These are phyloP conservation scores for Lampris megalopsis DNA, from an alignment of 2,113 vertebrate species.

Conservation along the genomic window DNA sequence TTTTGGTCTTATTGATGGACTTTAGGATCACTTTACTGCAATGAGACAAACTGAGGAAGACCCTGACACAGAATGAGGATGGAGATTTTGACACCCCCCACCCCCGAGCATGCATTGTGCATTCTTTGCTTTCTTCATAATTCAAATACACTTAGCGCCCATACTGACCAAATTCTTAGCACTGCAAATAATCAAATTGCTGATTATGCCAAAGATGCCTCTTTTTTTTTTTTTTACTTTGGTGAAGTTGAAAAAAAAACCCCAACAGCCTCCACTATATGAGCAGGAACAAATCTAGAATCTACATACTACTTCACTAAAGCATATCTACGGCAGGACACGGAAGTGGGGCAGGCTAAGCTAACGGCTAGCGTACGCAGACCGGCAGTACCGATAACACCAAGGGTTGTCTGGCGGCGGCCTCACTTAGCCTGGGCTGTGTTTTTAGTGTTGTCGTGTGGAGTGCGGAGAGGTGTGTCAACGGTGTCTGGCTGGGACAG, in stretches of 20 bases:
- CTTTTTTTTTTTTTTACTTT: conserved; percentile 44
- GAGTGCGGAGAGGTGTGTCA: too few species aligned
- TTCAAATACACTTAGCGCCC: conserved; percentile 57
- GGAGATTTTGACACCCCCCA: conserved; percentile 83
- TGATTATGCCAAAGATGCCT: conserved; percentile 55
- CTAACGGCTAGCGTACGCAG: too few species aligned
- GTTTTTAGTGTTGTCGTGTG: too few species aligned
- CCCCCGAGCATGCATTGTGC: conserved; percentile 85
- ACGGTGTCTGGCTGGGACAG: too few species aligned
- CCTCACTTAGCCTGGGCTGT: too few species aligned
- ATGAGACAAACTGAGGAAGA: conserved; percentile 94
- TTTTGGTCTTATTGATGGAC: conserved; percentile 93
- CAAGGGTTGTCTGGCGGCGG: too few species aligned
- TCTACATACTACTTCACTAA: too few species aligned
- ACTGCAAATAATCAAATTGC: conserved; percentile 53
- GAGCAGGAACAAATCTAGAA: conserved; percentile 75
- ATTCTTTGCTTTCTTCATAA: conserved; percentile 27
- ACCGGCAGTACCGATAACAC: too few species aligned
- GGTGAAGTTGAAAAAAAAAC: conserved; percentile 38
- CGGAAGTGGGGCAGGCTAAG: too few species aligned
- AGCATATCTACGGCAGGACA: too few species aligned
- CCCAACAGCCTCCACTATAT: conserved; percentile 63
- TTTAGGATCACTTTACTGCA: conserved; percentile 97
- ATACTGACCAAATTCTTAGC: conserved; percentile 45
- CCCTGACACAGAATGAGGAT: conserved; percentile 94